phyloP scores from a whole-genome alignment of 2,888 invertebrate species.

The Eupithecia tripunctaria region DNA sequence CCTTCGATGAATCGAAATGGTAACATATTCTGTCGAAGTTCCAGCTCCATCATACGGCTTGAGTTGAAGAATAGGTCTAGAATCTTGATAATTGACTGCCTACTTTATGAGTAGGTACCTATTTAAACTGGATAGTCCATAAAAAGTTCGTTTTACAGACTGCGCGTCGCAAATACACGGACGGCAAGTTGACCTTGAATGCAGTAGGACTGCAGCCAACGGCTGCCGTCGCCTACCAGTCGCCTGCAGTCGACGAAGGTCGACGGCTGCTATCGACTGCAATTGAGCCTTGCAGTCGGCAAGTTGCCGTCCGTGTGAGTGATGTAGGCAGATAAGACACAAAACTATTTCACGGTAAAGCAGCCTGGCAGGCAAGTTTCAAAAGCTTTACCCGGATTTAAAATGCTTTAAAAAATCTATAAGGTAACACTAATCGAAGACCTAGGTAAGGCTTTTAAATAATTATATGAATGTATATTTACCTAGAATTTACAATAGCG shows the following conservation, averaged over 20 bases:
- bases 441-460: neutral
- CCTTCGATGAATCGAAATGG: constrained; percentile 12
- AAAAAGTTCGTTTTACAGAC: neutral
- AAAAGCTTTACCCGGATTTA: neutral
- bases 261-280: no score
- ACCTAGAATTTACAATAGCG: constrained; percentile 20
- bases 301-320: no score
- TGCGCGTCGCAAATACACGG: no score
- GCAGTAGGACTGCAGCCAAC: no score
- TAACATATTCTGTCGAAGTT: constrained; percentile 17
- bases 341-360: neutral
- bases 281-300: no score
- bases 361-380: neutral
- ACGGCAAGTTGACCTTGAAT: no score
- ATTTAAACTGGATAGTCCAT: neutral
- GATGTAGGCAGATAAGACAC: no score
- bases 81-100: constrained; percentile 7
- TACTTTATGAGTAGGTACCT: neutral
- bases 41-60: neutral
- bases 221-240: no score
- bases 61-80: neutral
- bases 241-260: no score
- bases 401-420: neutral
- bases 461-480: constrained; percentile 22
- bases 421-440: neutral